Evolutionary conservation across 2,797 vertebrate genomes (phyloP), one percentile per base, ranked within the genome.

Genomic region (Alosa sapidissima): DNA sequence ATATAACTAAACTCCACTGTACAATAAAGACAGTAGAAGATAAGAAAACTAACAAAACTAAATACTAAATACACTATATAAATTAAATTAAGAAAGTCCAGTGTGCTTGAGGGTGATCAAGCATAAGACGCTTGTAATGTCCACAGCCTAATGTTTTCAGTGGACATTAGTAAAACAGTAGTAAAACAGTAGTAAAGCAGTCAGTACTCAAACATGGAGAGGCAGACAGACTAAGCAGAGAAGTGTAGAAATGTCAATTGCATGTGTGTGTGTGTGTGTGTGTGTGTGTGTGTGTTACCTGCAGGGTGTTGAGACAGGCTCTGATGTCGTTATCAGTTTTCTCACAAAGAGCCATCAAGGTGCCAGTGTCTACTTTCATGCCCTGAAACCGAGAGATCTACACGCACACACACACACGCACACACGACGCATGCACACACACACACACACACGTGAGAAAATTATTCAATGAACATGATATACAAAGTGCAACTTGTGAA

Each of bases 251-350:
- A 28, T 28, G n/a, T n/a, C n/a, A n/a, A n/a, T n/a, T n/a, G 28
- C 28, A 28, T 28, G 55, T 65, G 62, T 62, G 24, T 65, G 62
- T 65, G 62, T 28, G 60, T 11, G 60, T 72, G 68, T 41, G 68
- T 75, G 68, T 41, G 68, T 75, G 68, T 75, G 68, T 75, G 65
- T 24, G 1, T 62, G 0, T 11, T 84, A 99, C 98, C 97, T 99
- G 98, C 81, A 99, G 90, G 0, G 97, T 98, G 92, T 99, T 99
- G 89, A 99, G 96, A 84, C 98, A 99, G 11, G 98, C 95, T 2
- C 98, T 94, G 82, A 99, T 99, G 90, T 99, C 98, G 0, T 96
- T 98, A 89, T 98, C 97, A 0, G 97, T 96, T 92, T 99, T 99
- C 92, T 99, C 96, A 0, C 98, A 99, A 48, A 99, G 93, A 0